These are phyloP conservation scores for Perodicticus potto DNA, from an alignment of 2,797 vertebrate species.

Conservation along the genomic window DNA sequence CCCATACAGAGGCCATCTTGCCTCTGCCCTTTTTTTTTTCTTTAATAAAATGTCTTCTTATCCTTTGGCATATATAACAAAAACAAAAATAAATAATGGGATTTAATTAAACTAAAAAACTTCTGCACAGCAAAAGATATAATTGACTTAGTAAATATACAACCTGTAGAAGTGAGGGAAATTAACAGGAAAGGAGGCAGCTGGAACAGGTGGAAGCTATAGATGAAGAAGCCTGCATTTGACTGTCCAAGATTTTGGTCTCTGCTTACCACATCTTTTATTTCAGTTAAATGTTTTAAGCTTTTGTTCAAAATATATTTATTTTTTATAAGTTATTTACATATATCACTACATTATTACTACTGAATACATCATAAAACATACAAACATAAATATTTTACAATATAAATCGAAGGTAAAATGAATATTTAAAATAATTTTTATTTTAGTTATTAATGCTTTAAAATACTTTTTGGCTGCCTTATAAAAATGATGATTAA, in stretches of 20 bases:
- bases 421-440: conserved; percentile 63
- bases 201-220: not conserved
- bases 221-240: not conserved
- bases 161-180: not conserved
- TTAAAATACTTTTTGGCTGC: conserved; percentile 39
- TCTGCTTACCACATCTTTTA: not conserved
- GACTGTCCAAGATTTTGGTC: not conserved
- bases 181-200: not conserved
- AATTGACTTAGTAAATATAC: no score
- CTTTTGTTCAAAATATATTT: conserved; percentile 52
- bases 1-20: no score
- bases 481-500: conserved; percentile 49
- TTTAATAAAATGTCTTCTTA: no score
- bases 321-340: not conserved
- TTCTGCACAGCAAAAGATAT: no score
- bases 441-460: conserved; percentile 48
- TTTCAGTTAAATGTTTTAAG: conserved; percentile 3
- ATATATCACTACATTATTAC: not conserved
- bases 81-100: no score
- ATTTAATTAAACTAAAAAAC: no score
- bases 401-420: conserved; percentile 31
- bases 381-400: not conserved
- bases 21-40: no score
- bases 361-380: not conserved
- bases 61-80: no score